Evolutionary conservation across 2,888 invertebrate genomes (phyloP).

Genomic region (Apantesis nais): DNA sequence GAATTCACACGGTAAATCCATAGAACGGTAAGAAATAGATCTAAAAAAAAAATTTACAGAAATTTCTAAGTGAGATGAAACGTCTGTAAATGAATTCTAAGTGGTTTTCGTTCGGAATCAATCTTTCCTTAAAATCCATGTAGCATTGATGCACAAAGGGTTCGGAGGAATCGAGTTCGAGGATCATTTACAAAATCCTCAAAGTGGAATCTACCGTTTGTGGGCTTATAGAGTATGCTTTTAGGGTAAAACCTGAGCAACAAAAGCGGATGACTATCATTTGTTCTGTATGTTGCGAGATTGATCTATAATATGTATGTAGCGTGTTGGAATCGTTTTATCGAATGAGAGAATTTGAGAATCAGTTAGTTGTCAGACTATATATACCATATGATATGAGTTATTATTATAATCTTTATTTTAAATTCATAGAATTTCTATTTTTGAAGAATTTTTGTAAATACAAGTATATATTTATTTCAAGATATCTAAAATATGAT

Average conservation of each 20-base stretch:
- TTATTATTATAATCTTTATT: too few relatives aligned
- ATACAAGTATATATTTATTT: too few relatives aligned
- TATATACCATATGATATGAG: too few relatives aligned
- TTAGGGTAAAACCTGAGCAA: not conserved
- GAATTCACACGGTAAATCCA: too few relatives aligned
- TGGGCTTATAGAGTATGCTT: not conserved
- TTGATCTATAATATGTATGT: not conserved
- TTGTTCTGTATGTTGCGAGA: not conserved
- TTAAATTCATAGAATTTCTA: too few relatives aligned
- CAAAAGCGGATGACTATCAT: not conserved
- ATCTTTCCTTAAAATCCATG: not conserved
- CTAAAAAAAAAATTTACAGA: not conserved
- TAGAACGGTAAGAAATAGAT: too few relatives aligned
- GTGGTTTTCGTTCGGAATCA: not conserved
- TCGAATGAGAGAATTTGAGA: too few relatives aligned
- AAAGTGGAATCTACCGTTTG: not conserved
- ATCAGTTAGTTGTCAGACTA: too few relatives aligned
- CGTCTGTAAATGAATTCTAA: not conserved
- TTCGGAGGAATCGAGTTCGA: not conserved
- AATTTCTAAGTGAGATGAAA: not conserved
- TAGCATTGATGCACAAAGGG: not conserved
- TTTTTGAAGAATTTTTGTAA: too few relatives aligned
- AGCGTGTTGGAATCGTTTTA: too few relatives aligned
- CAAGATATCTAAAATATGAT: too few relatives aligned
- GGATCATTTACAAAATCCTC: not conserved